phyloP scores from a whole-genome alignment of 1,140 invertebrate species.

The Cephus cinctus region DNA sequence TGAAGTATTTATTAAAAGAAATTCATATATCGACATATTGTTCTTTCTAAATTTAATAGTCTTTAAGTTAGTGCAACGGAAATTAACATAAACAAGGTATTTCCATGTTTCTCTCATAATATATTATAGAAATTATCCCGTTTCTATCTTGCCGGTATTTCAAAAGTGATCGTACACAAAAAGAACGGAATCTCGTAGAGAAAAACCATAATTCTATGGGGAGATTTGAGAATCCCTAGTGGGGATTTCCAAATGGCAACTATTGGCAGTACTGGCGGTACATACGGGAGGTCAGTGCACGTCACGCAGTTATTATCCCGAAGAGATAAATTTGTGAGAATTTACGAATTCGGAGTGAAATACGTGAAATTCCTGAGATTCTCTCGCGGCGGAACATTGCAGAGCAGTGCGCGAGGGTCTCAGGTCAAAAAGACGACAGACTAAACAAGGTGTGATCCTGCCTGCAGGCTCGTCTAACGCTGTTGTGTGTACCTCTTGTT shows the following conservation, averaged over 20 bases:
- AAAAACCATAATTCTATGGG: no score
- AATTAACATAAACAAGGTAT: no score
- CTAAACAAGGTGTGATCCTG: not conserved
- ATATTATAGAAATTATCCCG: no score
- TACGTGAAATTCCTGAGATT: conserved; percentile 20
- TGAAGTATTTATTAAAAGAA: no score
- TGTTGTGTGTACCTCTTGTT: conserved; percentile 17
- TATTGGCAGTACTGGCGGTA: not conserved
- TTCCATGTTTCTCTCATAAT: no score
- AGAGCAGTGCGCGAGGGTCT: conserved; percentile 20
- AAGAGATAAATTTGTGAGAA: conserved; percentile 29
- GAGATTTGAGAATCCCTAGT: no score
- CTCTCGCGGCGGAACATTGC: conserved; percentile 24
- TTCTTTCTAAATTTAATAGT: no score
- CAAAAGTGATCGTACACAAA: no score
- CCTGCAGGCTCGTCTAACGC: not conserved
- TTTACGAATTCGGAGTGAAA: conserved; percentile 21
- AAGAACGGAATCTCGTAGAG: no score
- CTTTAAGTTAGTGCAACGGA: no score
- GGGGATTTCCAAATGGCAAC: not conserved
- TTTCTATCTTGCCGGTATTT: no score
- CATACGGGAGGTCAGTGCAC: conserved; percentile 46
- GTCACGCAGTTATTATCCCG: conserved; percentile 47
- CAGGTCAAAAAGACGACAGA: not conserved
- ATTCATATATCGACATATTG: no score